These are phyloP conservation scores for Rousettus leschenaultii DNA, from an alignment of 2,113 vertebrate genomes.

Conservation along the genomic window DNA sequence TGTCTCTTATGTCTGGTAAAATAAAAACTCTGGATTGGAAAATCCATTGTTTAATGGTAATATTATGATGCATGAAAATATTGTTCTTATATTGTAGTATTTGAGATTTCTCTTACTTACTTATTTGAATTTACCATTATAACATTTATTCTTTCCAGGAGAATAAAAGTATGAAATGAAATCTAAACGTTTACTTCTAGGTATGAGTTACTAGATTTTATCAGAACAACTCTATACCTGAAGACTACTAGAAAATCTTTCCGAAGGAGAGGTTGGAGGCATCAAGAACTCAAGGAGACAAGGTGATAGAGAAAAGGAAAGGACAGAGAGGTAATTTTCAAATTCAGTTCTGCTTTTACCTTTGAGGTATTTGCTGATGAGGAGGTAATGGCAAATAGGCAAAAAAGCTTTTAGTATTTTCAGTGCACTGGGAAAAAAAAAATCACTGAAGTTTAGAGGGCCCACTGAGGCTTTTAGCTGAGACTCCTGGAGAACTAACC, in stretches of 20 bases:
- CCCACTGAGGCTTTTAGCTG: background rate
- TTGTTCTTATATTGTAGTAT: background rate
- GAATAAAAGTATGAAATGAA: background rate
- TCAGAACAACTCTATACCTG: background rate
- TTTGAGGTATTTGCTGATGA: background rate
- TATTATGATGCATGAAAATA: background rate
- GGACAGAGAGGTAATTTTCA: background rate
- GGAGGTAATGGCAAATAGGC: background rate
- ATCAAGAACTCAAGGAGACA: background rate
- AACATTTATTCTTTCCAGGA: background rate
- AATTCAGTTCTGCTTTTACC: background rate
- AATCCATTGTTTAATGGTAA: background rate
- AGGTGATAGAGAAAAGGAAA: background rate
- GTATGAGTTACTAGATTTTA: background rate
- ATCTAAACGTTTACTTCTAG: background rate
- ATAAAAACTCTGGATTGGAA: background rate
- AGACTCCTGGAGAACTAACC: background rate
- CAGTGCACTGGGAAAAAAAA: background rate
- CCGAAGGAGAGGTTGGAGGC: background rate
- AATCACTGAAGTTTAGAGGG: too few species aligned
- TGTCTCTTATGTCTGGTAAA: background rate
- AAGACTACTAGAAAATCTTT: background rate
- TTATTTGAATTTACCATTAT: background rate
- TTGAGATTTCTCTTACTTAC: background rate
- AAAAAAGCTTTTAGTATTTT: background rate